Conservation (phyloP, 2,113 vertebrate species). For the Salminus brasiliensis region DNA sequence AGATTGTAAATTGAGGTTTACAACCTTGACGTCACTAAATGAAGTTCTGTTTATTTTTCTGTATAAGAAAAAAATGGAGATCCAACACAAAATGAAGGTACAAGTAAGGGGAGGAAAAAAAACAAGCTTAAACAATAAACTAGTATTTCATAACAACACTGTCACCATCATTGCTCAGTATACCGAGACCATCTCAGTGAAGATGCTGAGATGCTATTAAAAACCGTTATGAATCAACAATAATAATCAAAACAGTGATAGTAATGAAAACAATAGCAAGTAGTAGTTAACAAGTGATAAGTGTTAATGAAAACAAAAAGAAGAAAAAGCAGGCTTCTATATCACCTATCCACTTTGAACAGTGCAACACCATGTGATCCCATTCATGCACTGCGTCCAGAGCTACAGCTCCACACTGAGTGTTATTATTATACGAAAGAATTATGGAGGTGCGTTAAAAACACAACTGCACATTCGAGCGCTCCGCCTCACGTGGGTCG, state of each 20-base stretch:
- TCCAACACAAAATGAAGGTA: slow-evolving; percentile 81
- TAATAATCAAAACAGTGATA: slow-evolving; percentile 76
- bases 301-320: slow-evolving; percentile 75
- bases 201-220: slow-evolving; percentile 73
- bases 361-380: slow-evolving; percentile 76
- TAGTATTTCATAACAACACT: slow-evolving; percentile 78
- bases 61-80: slow-evolving; percentile 82
- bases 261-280: slow-evolving; percentile 76
- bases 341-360: slow-evolving; percentile 74
- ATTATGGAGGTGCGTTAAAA: slow-evolving; percentile 57
- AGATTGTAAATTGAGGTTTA: background rate
- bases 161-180: slow-evolving; percentile 79
- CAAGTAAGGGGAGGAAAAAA: slow-evolving; percentile 68
- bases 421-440: slow-evolving; percentile 57
- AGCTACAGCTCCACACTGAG: slow-evolving; percentile 70
- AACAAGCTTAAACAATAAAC: slow-evolving; percentile 78
- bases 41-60: slow-evolving; percentile 74
- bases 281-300: slow-evolving; percentile 80
- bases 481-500: slow-evolving; percentile 65
- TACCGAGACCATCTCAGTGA: slow-evolving; percentile 72
- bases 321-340: slow-evolving; percentile 80
- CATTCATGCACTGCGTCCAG: slow-evolving; percentile 69
- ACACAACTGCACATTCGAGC: slow-evolving; percentile 57
- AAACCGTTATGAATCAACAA: slow-evolving; percentile 77
- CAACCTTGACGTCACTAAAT: slow-evolving; percentile 34